These are phyloP conservation scores for Telmatochromis sp. DNA, from an alignment of 2,113 vertebrate species.

Conservation along the genomic window DNA sequence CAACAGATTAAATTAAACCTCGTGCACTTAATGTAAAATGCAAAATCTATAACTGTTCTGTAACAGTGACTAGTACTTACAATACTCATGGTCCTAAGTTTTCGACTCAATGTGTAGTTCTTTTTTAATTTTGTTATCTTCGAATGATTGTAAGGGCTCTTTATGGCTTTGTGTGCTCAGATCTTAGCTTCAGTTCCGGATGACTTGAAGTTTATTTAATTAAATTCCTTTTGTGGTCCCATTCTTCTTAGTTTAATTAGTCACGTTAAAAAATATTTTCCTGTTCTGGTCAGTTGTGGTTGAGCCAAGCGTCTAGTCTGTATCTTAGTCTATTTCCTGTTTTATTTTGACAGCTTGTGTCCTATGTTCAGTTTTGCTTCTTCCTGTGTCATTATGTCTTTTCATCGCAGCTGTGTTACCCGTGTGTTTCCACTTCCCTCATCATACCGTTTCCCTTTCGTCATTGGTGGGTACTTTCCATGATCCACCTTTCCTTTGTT, in stretches of 20 bases:
- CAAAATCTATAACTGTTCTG: not conserved
- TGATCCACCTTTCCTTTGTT: not conserved
- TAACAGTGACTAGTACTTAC: not conserved
- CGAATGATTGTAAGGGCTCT: not conserved
- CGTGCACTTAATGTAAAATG: not conserved
- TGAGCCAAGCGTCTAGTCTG: not conserved
- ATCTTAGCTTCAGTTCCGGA: not conserved
- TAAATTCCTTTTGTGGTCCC: not conserved
- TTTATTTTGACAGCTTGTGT: not conserved
- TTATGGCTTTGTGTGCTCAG: not conserved
- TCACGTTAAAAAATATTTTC: not conserved
- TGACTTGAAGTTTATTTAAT: not conserved
- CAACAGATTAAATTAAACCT: not conserved
- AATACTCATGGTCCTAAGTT: not conserved
- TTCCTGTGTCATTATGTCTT: not conserved
- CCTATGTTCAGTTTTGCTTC: not conserved
- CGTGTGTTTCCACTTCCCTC: not conserved
- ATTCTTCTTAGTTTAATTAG: not conserved
- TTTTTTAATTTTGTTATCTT: not conserved
- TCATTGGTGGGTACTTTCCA: not conserved
- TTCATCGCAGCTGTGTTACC: not conserved
- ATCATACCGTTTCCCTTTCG: not conserved
- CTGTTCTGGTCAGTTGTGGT: not conserved
- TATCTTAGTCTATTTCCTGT: not conserved
- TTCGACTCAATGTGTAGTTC: not conserved